These are phyloP conservation scores for Drosophila willistoni DNA, from an alignment of 1,140 invertebrate genomes.

Conservation along the genomic window DNA sequence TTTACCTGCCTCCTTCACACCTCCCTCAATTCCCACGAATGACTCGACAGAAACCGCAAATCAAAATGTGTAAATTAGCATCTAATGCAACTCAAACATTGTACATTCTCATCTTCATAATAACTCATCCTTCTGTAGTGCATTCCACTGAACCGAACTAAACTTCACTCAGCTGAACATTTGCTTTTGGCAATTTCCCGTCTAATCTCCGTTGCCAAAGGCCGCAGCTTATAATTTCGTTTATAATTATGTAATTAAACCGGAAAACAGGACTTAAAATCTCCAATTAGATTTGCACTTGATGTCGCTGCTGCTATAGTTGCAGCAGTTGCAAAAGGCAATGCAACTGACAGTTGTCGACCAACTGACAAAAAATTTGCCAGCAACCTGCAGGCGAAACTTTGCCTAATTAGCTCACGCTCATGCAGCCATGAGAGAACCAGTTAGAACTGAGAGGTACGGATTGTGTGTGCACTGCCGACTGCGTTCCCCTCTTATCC, in stretches of 20 bases:
- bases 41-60: slow-evolving; percentile 56
- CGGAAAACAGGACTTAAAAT: slow-evolving; percentile 40
- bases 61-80: slow-evolving; percentile 80
- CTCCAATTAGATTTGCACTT: slow-evolving; percentile 26
- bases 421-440: slow-evolving; percentile 17
- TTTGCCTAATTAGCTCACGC: slow-evolving; percentile 69
- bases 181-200: slow-evolving; percentile 63
- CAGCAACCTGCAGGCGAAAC: slow-evolving; percentile 66
- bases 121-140: background rate
- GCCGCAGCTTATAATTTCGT: slow-evolving; percentile 77
- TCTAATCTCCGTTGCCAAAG: slow-evolving; percentile 68
- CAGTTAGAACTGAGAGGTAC: slow-evolving; percentile 25
- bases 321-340: slow-evolving; percentile 30
- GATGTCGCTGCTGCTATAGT: background rate
- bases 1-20: slow-evolving; percentile 7
- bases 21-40: slow-evolving; percentile 7
- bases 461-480: slow-evolving; percentile 22
- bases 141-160: background rate
- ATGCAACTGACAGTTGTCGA: slow-evolving; percentile 33
- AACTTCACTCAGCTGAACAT: background rate
- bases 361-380: slow-evolving; percentile 44
- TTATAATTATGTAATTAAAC: slow-evolving; percentile 76
- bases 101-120: slow-evolving; percentile 14
- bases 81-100: slow-evolving; percentile 65
- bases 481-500: background rate